phyloP scores from a whole-genome alignment of 1,140 invertebrate genomes.

The Neodiprion fabricii region DNA sequence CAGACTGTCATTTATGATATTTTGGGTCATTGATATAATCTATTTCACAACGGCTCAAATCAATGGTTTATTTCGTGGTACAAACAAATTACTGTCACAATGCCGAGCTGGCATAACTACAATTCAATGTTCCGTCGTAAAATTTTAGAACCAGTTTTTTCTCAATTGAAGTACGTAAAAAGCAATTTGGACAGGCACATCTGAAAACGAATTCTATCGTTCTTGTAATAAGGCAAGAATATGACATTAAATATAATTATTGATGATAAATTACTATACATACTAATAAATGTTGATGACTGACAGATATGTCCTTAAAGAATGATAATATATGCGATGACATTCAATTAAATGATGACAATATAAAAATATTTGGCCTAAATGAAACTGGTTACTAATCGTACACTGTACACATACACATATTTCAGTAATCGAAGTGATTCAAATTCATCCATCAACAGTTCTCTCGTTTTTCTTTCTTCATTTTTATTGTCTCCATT shows the following conservation, averaged over 20 bases:
- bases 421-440: conserved; percentile 34
- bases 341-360: conserved; percentile 23
- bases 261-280: not conserved
- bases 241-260: not conserved
- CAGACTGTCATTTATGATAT: not conserved
- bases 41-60: not conserved
- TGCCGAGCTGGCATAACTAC: not conserved
- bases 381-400: conserved; percentile 40
- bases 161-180: too few relatives aligned
- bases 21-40: not conserved
- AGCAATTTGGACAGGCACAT: too few relatives aligned
- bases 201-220: not conserved
- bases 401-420: conserved; percentile 21
- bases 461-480: conserved; percentile 26
- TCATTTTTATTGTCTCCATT: conserved; percentile 59
- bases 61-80: not conserved
- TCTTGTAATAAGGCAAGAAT: not conserved
- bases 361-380: conserved; percentile 60
- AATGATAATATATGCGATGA: not conserved
- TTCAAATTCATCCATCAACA: conserved; percentile 23
- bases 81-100: not conserved
- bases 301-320: not conserved
- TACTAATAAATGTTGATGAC: not conserved
- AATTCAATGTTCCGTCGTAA: not conserved
- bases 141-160: too few relatives aligned